Evolutionary conservation across 2,113 vertebrate species (phyloP).

Genomic region (Daboia siamensis): DNA sequence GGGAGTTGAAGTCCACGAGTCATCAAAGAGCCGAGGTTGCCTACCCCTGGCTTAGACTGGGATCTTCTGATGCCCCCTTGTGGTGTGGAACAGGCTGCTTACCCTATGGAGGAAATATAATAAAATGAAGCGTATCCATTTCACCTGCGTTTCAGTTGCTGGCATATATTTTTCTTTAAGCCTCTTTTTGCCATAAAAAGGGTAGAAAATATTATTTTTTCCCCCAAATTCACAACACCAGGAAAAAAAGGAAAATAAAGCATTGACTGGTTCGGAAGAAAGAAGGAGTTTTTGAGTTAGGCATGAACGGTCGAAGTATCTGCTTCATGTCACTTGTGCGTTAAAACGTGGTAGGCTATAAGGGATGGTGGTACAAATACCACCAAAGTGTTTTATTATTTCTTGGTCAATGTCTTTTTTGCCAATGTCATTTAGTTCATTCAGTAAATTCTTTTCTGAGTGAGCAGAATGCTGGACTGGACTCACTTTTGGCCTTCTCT

Average conservation of each 20-base stretch:
- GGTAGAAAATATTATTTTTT: background rate
- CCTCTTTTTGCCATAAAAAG: background rate
- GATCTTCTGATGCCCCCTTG: constrained; percentile 61
- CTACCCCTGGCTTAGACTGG: background rate
- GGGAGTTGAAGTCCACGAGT: too few relatives aligned
- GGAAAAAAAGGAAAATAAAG: background rate
- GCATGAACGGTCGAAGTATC: background rate
- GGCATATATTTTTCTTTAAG: background rate
- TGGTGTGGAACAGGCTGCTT: constrained; percentile 41
- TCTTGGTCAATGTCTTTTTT: background rate
- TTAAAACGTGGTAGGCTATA: background rate
- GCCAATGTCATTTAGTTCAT: background rate
- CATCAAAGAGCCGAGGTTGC: too few relatives aligned
- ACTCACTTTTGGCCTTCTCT: background rate
- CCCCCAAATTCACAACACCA: background rate
- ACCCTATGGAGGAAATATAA: background rate
- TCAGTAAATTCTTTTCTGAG: background rate
- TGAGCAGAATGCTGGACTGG: background rate
- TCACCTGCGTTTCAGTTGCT: background rate
- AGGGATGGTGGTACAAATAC: background rate
- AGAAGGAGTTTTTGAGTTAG: background rate
- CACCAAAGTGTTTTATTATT: background rate
- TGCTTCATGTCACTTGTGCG: background rate
- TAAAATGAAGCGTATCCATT: background rate
- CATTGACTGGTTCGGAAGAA: background rate